Evolutionary conservation across 2,113 vertebrate species (phyloP).

Genomic region (Prunella himalayana): DNA sequence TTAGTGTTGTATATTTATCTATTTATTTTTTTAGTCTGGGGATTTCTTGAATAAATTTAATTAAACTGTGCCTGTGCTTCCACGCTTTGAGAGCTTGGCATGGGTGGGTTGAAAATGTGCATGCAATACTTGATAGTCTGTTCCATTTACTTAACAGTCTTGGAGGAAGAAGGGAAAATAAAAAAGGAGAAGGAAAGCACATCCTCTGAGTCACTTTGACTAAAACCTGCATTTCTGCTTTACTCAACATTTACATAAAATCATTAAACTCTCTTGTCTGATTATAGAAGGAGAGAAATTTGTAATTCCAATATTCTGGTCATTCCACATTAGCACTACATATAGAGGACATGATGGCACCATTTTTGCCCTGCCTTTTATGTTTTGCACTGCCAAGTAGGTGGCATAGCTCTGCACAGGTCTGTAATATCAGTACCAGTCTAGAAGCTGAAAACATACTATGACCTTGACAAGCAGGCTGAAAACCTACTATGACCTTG

Average conservation of each 20-base stretch:
- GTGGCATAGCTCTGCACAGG: background rate
- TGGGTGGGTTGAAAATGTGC: background rate
- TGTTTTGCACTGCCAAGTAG: background rate
- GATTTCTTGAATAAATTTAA: slow-evolving; percentile 11
- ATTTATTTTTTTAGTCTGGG: background rate
- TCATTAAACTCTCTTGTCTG: background rate
- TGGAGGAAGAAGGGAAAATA: fast-evolving
- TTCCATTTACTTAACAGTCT: background rate
- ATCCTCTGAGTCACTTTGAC: background rate
- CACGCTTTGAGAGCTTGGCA: background rate
- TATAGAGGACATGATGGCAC: background rate
- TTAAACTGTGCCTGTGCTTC: background rate
- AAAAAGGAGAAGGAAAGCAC: background rate
- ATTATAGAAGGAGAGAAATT: background rate
- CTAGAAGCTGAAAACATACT: background rate
- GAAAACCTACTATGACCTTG: background rate
- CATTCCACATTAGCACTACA: background rate
- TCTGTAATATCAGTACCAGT: background rate
- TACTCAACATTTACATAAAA: background rate
- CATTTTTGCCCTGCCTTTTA: background rate
- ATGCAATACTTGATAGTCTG: background rate
- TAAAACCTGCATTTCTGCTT: background rate
- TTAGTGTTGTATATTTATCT: background rate
- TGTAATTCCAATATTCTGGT: background rate
- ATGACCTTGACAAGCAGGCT: background rate